Base-by-base conservation (phyloP, 2,797 vertebrate species). In the Rhodeus uyekii region DNA sequence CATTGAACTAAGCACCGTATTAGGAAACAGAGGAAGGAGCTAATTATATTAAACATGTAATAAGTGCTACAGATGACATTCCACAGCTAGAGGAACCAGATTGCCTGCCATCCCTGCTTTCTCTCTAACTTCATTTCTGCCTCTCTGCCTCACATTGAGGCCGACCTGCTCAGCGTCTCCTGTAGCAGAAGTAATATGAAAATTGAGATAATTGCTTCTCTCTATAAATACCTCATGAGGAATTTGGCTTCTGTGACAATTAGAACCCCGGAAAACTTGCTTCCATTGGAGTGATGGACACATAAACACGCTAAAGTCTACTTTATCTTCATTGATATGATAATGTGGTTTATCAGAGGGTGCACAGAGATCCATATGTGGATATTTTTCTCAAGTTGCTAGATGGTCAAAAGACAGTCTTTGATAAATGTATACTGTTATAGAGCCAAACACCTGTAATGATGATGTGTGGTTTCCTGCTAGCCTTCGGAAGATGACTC, bases 401-500 rank as follows among this genome's bases (percentile, higher is more conserved):
- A 53, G 44, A 34, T 60, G 16, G 4, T 82, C 27, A 60, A 29
- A 7, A 60, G 53, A 55, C 74, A 29, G 78, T 79, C 64, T 88
- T 85, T 85, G 78, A 82, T 76, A 34, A 83, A 34, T 88, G 44
- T 81, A 27, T 77, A 80, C 64, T 81, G n/a, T 72, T 36, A 76
- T 10, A 42, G 24, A 73, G 50, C 38, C 60, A 46, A 87, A 76
- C 42, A 76, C 61, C 58, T 50, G 48, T 84, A 87, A 88, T 86
- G 53, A 89, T n/a, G 36, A 27, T 81, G 34, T 75, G 68, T 78
- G 89, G 82, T 86, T 89, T 89, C 76, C 48, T 24, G n/a, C 32
- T 42, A 99, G 98, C 93, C 92, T 82, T 98, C 97, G 0, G 98
- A 99, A 64, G 97, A 99, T 90, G 98, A 98, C 84, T 99, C 98